Base-by-base conservation (phyloP, 2,888 invertebrate species). In the Aphrophora alni region DNA sequence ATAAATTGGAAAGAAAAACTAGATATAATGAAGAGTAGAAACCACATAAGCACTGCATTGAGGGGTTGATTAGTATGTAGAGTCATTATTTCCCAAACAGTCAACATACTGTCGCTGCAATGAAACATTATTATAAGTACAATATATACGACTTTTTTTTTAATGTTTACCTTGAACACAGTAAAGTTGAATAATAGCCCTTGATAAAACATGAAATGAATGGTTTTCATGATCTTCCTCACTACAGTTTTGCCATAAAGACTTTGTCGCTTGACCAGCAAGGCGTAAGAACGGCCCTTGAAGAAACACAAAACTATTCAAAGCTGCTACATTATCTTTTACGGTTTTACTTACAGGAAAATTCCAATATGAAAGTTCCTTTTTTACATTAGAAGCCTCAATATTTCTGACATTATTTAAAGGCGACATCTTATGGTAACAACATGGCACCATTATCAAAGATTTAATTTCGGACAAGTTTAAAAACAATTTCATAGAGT, bases 401-500 rank as follows among this genome's bases (percentile, higher is more conserved):
- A n/a, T n/a, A n/a, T n/a, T n/a, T 10, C 28, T 14, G 2, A 12
- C 12, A 38, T 4, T 12, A 17, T 75, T 8, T 25, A 14, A 2
- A 25, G 73, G 78, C 17, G 68, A 44, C 78, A 78, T 78, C 27
- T 78, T 78, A 68, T 78, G 78, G 38, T 78, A 78, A 27, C 78
- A 78, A 59, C 78, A 78, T 14, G 78, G 78, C 17, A 78, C 51
- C 73, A 78, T 2, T 8, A 78, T 68, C 33, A 78, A 33, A 24
- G 78, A 72, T 25, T 72, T 73, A n/a, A 78, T 73, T 73, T 78
- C 73, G 10, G 78, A 17, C 14, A 78, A 28, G 14, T 59, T 59
- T 21, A 78, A 28, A 51, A 28, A 78, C 73, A 78, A 24, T 27
- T 73, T 73, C 28, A 78, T 27, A 21, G 28, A 72, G 24, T 72